Evolutionary conservation across 2,113 vertebrate species (phyloP).

Genomic region (Vulpes vulpes): DNA sequence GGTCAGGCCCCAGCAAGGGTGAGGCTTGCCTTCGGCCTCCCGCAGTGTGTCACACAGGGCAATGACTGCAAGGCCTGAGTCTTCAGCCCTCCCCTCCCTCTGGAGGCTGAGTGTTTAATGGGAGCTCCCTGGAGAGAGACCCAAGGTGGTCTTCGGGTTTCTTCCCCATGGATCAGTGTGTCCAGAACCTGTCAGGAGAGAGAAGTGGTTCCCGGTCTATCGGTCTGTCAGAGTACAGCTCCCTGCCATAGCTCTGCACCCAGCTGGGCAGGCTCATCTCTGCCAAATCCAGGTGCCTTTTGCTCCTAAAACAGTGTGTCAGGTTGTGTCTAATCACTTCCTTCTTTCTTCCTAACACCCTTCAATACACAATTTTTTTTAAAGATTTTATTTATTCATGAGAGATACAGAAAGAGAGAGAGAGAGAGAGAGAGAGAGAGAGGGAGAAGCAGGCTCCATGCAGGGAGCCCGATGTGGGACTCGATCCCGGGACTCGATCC

Average conservation of each 20-base stretch:
- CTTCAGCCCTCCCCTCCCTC: not conserved
- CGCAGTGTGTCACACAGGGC: not conserved
- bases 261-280: not conserved
- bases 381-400: no score
- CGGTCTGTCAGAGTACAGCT: not conserved
- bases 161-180: not conserved
- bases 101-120: not conserved
- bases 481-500: no score
- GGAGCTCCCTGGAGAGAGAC: not conserved
- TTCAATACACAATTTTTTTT: no score
- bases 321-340: not conserved
- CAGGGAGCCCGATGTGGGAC: no score
- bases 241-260: not conserved
- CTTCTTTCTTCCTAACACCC: not conserved
- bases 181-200: not conserved
- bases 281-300: not conserved
- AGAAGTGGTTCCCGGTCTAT: not conserved
- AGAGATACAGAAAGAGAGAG: no score
- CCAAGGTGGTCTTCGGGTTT: not conserved
- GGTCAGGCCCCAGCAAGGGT: not conserved
- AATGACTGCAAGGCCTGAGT: not conserved
- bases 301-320: not conserved
- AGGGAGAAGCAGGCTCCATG: no score
- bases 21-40: not conserved
- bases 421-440: no score